Percentiles rank a stretch among this genome's conserved stretches.
Conservation (phyloP, 2,888 invertebrate genomes). For the Strigamia transsilvanica region DNA sequence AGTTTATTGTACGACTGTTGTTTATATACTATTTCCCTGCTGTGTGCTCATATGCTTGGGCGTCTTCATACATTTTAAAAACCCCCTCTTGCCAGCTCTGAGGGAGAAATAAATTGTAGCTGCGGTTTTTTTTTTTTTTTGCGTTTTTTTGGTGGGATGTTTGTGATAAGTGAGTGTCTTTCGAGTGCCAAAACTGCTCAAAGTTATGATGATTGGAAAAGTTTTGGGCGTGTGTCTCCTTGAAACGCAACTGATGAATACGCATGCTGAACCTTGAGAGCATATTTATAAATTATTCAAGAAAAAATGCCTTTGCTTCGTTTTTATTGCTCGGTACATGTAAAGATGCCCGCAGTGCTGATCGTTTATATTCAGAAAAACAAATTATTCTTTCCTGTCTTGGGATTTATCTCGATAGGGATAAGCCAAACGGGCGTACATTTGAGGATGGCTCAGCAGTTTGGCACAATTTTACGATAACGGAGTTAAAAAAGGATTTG, state of each 20-base stretch:
- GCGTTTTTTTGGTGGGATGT: constrained; percentile 5
- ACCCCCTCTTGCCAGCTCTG: constrained; percentile 33
- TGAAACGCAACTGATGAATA: constrained; percentile 7
- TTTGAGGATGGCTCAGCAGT: neutral
- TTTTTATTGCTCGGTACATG: constrained; percentile 29
- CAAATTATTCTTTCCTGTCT: constrained; percentile 44
- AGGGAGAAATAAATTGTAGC: constrained; percentile 44
- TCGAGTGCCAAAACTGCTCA: constrained; percentile 40
- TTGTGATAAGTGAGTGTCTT: constrained; percentile 46
- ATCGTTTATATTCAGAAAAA: constrained; percentile 36
- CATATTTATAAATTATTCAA: constrained; percentile 46
- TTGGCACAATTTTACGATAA: constrained; percentile 35
- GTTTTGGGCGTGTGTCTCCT: constrained; percentile 49
- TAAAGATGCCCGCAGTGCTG: constrained; percentile 4
- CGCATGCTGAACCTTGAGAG: constrained; percentile 35
- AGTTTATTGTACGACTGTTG: constrained; percentile 23
- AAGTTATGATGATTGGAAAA: constrained; percentile 48
- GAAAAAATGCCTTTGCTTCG: constrained; percentile 21
- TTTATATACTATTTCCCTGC: constrained; percentile 44
- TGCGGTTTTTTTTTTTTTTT: neutral
- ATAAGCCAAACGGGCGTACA: constrained; percentile 10
- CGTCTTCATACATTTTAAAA: constrained; percentile 47
- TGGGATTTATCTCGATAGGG: constrained; percentile 6
- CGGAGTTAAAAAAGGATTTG: neutral
- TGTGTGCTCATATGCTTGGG: constrained; percentile 13